Evolutionary conservation across 2,797 vertebrate species (phyloP).

Genomic region (Sciurus carolinensis): DNA sequence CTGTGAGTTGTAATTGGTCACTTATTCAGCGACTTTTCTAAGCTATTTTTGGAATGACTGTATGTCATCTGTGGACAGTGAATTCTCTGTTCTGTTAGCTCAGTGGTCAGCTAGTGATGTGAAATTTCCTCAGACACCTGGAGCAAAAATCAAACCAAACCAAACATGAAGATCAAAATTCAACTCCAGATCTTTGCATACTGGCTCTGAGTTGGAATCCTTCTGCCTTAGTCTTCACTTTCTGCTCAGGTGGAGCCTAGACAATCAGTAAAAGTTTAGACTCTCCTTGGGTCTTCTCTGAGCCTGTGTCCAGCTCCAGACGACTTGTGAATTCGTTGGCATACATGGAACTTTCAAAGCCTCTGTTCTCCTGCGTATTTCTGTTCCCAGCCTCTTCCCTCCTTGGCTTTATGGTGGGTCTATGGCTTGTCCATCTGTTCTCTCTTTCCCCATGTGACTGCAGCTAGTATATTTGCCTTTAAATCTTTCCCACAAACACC

Average conservation of each 20-base stretch:
- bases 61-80: background rate
- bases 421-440: background rate
- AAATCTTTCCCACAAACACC: background rate
- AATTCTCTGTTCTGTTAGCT: background rate
- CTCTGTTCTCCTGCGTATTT: background rate
- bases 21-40: background rate
- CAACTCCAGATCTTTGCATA: background rate
- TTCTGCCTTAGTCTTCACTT: background rate
- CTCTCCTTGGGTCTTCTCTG: background rate
- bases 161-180: background rate
- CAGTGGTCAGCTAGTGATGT: background rate
- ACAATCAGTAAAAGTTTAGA: background rate
- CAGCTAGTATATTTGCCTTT: background rate
- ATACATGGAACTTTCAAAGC: background rate
- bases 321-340: background rate
- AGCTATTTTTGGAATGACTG: background rate
- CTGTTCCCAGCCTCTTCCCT: background rate
- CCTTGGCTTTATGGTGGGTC: background rate
- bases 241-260: background rate
- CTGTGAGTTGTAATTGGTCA: background rate
- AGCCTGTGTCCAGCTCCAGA: background rate
- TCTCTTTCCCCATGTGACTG: background rate
- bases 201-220: background rate
- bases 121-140: background rate
- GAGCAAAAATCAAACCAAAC: background rate